phyloP scores from a whole-genome alignment of 2,888 invertebrate species.

The Ditylenchus weischeri region DNA sequence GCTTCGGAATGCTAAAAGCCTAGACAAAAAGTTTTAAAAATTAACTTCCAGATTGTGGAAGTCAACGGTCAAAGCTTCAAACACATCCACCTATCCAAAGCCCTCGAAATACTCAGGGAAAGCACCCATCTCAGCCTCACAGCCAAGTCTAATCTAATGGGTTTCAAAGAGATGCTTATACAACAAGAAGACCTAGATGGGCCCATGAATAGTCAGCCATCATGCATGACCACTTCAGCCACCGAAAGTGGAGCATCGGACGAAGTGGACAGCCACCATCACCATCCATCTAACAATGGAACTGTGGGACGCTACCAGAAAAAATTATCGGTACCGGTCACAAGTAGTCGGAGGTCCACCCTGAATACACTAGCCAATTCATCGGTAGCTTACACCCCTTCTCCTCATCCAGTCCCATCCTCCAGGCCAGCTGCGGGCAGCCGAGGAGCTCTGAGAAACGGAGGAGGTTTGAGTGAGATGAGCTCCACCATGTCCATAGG shows the following conservation, averaged over 20 bases:
- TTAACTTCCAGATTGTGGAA: conserved; percentile 72
- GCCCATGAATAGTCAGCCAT: background rate
- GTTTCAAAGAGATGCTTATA: conserved; percentile 56
- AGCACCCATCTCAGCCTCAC: conserved; percentile 93
- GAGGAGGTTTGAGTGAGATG: background rate
- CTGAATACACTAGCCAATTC: conserved; percentile 16
- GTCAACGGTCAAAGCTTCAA: conserved; percentile 95
- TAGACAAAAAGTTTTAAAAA: background rate
- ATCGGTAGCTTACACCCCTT: background rate
- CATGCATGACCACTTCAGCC: conserved; percentile 16
- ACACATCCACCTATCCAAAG: conserved; percentile 83
- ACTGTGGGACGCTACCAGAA: conserved; percentile 18
- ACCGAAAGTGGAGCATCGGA: background rate
- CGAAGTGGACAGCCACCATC: background rate
- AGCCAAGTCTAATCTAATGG: conserved; percentile 88
- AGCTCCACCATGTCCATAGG: conserved; percentile 8
- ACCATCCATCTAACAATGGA: background rate
- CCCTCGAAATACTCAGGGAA: conserved; percentile 84
- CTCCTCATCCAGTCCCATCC: conserved; percentile 5
- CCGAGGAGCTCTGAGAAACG: conserved; percentile 2
- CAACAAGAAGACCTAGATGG: conserved; percentile 28
- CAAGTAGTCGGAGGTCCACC: conserved; percentile 16
- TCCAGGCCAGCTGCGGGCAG: background rate
- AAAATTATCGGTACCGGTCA: conserved; percentile 15
- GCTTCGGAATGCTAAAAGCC: too few relatives aligned